Conservation (phyloP, 64 coral and sea anemone species). For the Orbicella faveolata region DNA sequence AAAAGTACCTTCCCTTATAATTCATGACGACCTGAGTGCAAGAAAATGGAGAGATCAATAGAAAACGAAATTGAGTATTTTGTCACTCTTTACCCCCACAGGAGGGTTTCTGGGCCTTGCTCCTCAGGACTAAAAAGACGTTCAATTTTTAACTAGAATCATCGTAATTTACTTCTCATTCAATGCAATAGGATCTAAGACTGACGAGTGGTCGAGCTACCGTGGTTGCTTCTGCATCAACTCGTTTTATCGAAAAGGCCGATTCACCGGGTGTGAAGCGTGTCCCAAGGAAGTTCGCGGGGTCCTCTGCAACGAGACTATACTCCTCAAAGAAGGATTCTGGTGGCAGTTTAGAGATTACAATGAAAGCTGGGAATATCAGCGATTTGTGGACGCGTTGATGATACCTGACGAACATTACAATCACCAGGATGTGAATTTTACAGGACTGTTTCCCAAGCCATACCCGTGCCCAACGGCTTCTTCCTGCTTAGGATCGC, state of each 20-base stretch:
- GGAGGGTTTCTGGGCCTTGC: too few species aligned
- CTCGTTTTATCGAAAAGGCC: constrained; percentile 72
- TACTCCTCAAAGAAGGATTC: constrained; percentile 68
- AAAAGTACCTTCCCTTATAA: too few species aligned
- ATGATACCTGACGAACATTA: constrained; percentile 63
- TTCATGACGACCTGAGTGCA: too few species aligned
- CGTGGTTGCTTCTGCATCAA: constrained; percentile 87
- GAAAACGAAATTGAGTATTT: too few species aligned
- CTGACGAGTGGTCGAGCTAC: constrained; percentile 73
- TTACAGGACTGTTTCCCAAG: constrained; percentile 67
- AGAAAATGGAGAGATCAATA: too few species aligned
- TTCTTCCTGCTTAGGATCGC: constrained; percentile 66
- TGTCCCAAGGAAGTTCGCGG: constrained; percentile 53
- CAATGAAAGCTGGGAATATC: constrained; percentile 58
- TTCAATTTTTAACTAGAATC: not conserved
- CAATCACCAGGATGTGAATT: constrained; percentile 68
- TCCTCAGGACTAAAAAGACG: not conserved
- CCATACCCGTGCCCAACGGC: constrained; percentile 80
- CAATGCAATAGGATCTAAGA: constrained; percentile 54
- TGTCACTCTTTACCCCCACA: too few species aligned
- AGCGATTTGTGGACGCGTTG: constrained; percentile 73
- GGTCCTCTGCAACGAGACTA: constrained; percentile 72
- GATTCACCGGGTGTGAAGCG: constrained; percentile 50
- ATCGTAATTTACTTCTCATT: not conserved
- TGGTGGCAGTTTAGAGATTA: constrained; percentile 78